These are phyloP conservation scores for Arothron firmamentum DNA, from an alignment of 2,113 vertebrate species.

Conservation along the genomic window DNA sequence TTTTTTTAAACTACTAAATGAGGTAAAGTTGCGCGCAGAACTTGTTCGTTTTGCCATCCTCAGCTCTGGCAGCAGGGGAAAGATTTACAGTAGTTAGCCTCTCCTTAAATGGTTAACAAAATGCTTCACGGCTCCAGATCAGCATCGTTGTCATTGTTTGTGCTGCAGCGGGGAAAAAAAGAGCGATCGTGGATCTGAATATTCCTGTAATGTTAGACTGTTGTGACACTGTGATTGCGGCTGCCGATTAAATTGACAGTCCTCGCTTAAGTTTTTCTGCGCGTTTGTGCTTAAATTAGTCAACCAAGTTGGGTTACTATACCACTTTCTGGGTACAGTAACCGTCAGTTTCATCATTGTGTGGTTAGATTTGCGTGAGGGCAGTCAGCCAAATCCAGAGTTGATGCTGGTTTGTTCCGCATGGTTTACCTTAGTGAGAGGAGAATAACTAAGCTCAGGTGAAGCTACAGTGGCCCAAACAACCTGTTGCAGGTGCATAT, in stretches of 20 bases:
- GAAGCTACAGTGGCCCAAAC: constrained; percentile 8
- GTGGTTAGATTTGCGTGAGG: too few relatives aligned
- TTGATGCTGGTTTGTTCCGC: not conserved
- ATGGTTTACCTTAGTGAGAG: not conserved
- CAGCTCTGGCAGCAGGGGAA: not conserved
- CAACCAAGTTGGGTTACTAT: not conserved
- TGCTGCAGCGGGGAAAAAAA: not conserved
- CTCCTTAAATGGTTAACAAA: constrained; percentile 45
- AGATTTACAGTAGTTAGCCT: not conserved
- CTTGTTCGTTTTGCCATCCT: constrained; percentile 44
- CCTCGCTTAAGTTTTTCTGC: not conserved
- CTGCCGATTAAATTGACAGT: not conserved
- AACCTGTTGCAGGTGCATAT: constrained; percentile 58
- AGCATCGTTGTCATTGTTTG: not conserved
- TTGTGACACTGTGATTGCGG: constrained; percentile 22
- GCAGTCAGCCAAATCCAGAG: not conserved
- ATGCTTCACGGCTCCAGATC: not conserved
- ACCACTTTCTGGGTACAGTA: too few relatives aligned
- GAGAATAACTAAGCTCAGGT: constrained; percentile 3
- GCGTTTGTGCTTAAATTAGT: not conserved
- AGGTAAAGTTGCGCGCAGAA: constrained; percentile 68
- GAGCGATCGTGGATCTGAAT: too few relatives aligned
- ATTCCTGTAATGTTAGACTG: not conserved
- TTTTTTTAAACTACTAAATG: constrained; percentile 19
- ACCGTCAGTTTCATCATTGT: not conserved